Evolutionary conservation across 2,797 vertebrate species (phyloP), one percentile per base, ranked within the genome.

Genomic region (Peromyscus nudipes): DNA sequence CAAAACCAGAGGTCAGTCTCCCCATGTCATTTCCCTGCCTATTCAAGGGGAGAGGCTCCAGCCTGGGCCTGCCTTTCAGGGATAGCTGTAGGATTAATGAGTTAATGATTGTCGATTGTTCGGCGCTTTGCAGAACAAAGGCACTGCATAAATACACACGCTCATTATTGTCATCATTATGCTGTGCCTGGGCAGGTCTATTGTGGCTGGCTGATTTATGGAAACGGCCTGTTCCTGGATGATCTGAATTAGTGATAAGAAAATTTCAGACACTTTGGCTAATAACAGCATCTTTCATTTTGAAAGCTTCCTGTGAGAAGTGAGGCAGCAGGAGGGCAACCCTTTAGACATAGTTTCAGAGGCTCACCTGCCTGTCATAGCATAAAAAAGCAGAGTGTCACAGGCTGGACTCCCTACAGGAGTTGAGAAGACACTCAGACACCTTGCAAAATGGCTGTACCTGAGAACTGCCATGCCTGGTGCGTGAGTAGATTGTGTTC

Each of bases 221-320:
- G 95, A 96, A 95, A 97, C 69, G 89, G 25, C 1, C 0, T 71
- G 89, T 96, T 95, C 94, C 94, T 93, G n/a, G 86, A 89, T 89
- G 96, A 96, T 96, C 89, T 81, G 94, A 96, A 96, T 97, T 92
- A 82, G 81, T 76, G 93, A 97, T 96, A 96, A 97, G 94, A 95
- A 93, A 81, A 96, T 73, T 96, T 82, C 92, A 96, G 96, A 95
- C 76, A 65, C 73, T 96, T 96, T 62, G 73, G 93, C 73, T 92
- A 88, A 93, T 94, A 94, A 77, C 86, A 23, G 52, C 80, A 11
- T 83, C 92, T 97, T 96, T 95, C 60, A 6, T 85, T 86, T 57
- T 82, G 92, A 80, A 97, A 89, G 92, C 37, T 81, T 96, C 88
- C 62, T 60, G 27, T 23, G 10, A 29, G 43, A n/a, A 55, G 73